These are phyloP conservation scores for Allobates femoralis DNA, from an alignment of 2,797 vertebrate species.

Conservation along the genomic window DNA sequence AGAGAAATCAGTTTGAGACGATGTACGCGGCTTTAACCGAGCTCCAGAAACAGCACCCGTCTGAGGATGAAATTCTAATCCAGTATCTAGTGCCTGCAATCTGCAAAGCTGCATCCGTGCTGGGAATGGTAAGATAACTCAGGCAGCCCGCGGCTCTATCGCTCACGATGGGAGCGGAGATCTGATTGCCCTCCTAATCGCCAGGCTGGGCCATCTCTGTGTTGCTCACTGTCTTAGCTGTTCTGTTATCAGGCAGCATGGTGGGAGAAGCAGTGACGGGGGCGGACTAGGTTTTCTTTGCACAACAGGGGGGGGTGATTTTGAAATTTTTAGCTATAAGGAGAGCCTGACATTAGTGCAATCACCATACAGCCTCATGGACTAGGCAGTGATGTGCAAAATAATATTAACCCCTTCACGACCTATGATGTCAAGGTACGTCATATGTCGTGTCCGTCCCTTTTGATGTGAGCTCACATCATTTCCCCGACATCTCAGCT, in stretches of 20 bases:
- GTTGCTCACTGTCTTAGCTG: background rate
- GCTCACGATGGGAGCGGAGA: background rate
- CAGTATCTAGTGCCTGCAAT: conserved; percentile 96
- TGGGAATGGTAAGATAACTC: conserved; percentile 90
- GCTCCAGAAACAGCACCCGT: conserved; percentile 90
- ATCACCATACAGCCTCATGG: too few species aligned
- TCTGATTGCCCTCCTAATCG: background rate
- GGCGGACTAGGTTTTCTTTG: background rate
- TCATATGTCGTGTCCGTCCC: too few species aligned
- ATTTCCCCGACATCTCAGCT: too few species aligned
- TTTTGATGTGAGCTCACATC: too few species aligned
- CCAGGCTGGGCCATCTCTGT: too few species aligned
- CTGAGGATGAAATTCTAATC: conserved; percentile 94
- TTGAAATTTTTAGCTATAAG: too few species aligned
- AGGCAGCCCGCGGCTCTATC: background rate
- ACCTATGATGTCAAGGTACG: too few species aligned
- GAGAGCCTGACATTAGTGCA: too few species aligned
- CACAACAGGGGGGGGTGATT: too few species aligned
- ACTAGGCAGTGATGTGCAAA: too few species aligned
- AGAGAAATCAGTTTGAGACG: conserved; percentile 98
- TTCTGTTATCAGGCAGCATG: background rate
- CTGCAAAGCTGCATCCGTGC: conserved; percentile 96
- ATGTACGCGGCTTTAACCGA: conserved; percentile 94
- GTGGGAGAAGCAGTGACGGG: background rate
- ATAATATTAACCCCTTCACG: too few species aligned